These are phyloP conservation scores for Illadopsis cleaveri DNA, from an alignment of 2,113 vertebrate species.

Conservation along the genomic window DNA sequence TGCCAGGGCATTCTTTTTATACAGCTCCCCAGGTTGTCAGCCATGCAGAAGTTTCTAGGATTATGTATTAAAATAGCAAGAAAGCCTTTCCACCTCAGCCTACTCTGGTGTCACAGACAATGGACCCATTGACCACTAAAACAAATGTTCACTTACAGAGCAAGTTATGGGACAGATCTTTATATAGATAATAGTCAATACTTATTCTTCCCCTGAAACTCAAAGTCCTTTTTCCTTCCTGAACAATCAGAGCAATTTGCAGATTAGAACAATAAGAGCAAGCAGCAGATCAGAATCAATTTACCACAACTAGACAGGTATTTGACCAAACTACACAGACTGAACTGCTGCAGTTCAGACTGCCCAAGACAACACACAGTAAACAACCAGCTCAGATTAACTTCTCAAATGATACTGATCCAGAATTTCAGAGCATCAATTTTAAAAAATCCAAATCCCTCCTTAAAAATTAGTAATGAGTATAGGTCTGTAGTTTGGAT, in stretches of 20 bases:
- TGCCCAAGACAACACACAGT: not conserved
- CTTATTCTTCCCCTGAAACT: not conserved
- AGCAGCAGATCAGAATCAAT: not conserved
- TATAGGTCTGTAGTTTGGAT: not conserved
- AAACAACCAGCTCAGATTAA: not conserved
- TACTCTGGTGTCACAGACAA: not conserved
- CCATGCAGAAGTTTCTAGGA: not conserved
- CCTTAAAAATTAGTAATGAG: rapidly evolving
- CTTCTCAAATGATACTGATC: not conserved
- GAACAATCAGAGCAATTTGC: not conserved
- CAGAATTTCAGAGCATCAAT: not conserved
- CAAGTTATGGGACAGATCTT: not conserved
- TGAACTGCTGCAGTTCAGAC: not conserved
- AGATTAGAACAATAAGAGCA: not conserved
- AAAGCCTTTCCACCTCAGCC: not conserved
- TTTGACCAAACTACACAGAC: not conserved
- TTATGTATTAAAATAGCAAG: not conserved
- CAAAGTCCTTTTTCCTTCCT: not conserved
- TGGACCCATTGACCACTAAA: not conserved
- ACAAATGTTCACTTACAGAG: not conserved
- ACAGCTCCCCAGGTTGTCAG: not conserved
- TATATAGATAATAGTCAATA: not conserved
- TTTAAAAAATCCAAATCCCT: rapidly evolving
- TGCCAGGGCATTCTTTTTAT: not conserved
- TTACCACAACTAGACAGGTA: not conserved